These are phyloP conservation scores for Bombus picipes DNA, from an alignment of 1,140 invertebrate species.

Conservation along the genomic window DNA sequence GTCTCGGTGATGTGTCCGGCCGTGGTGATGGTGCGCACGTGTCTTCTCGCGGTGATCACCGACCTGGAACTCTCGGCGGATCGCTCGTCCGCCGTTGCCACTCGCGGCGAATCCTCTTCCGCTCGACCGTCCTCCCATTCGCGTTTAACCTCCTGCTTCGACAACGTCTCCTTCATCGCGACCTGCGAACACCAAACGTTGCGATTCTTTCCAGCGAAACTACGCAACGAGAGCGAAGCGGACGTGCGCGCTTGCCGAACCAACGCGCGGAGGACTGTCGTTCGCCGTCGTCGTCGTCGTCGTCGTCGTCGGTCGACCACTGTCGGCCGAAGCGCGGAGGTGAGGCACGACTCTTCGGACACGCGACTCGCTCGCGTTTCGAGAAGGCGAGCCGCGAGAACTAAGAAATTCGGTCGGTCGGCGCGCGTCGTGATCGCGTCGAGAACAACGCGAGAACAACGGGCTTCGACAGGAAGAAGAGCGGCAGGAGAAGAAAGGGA, in stretches of 20 bases:
- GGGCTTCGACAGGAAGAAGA: background rate
- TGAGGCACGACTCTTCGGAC: slow-evolving; percentile 40
- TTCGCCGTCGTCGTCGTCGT: background rate
- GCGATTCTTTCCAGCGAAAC: background rate
- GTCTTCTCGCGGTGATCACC: slow-evolving; percentile 84
- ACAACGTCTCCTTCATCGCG: slow-evolving; percentile 78
- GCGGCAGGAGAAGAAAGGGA: background rate
- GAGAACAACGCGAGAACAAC: slow-evolving; percentile 2
- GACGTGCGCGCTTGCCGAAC: rapidly evolving
- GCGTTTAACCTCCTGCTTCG: slow-evolving; percentile 79
- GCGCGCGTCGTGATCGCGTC: background rate
- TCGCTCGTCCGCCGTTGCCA: slow-evolving; percentile 57
- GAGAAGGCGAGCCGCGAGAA: too few species aligned
- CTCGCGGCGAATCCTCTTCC: slow-evolving; percentile 70
- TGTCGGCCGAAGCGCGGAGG: too few species aligned
- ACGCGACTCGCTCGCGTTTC: slow-evolving; percentile 66
- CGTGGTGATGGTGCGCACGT: slow-evolving; percentile 85
- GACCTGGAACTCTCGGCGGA: slow-evolving; percentile 64
- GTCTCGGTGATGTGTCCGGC: slow-evolving; percentile 84
- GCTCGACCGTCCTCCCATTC: slow-evolving; percentile 77
- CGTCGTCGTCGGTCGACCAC: too few species aligned
- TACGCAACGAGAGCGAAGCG: too few species aligned
- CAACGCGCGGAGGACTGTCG: background rate
- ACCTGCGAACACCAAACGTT: slow-evolving; percentile 61
- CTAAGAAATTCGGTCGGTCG: background rate